Conservation (phyloP, 2,113 vertebrate species). For the Thamnaconus septentrionalis region DNA sequence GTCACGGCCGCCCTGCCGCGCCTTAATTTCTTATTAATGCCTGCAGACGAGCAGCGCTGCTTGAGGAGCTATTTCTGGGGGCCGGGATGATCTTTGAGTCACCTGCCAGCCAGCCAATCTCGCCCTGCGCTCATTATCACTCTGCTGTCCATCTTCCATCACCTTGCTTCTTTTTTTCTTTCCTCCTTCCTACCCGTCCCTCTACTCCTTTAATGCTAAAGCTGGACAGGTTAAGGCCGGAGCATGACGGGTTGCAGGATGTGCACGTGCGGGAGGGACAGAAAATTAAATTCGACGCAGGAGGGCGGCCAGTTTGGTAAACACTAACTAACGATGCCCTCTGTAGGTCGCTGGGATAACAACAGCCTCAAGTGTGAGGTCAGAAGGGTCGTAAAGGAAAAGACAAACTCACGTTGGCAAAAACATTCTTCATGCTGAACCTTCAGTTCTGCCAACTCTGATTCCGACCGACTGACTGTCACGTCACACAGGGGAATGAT, state of each 20-base stretch:
- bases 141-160: conserved; percentile 32
- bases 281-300: not conserved
- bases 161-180: conserved; percentile 22
- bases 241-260: conserved; percentile 13
- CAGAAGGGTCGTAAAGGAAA: conserved; percentile 33
- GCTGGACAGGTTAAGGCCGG: conserved; percentile 1
- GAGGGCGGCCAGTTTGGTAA: conserved; percentile 5
- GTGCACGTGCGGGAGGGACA: conserved; percentile 8
- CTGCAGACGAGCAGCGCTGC: conserved; percentile 44
- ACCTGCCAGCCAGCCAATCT: conserved; percentile 56
- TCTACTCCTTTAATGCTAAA: conserved; percentile 22
- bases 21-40: conserved; percentile 59
- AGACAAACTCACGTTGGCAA: no score
- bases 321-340: conserved; percentile 33
- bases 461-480: not conserved
- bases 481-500: not conserved
- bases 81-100: conserved; percentile 55
- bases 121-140: conserved; percentile 56
- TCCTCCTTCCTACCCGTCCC: not conserved
- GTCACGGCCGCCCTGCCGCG: not conserved
- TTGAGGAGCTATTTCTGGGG: conserved; percentile 56
- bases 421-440: not conserved
- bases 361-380: conserved; percentile 12
- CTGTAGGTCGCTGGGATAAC: conserved; percentile 43
- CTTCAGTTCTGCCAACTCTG: not conserved